Conservation (phyloP, 2,888 invertebrate species). For the Temnothorax rugatulus region DNA sequence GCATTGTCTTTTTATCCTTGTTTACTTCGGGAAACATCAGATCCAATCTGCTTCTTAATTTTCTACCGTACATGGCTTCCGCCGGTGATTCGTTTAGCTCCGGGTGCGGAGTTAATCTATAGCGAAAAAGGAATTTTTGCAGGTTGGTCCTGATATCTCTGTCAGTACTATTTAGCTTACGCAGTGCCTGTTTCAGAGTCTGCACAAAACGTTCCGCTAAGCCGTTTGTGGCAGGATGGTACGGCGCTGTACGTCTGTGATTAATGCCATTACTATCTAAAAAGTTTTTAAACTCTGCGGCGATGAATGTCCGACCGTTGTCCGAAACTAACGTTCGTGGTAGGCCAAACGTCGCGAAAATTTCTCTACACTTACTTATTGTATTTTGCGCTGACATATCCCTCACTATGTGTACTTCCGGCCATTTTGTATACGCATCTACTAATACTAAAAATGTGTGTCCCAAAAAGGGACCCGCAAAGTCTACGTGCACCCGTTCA, state of each 20-base stretch:
- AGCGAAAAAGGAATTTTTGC: not conserved
- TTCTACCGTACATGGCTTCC: not conserved
- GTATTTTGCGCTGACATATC: not conserved
- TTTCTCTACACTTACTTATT: slow-evolving; percentile 1
- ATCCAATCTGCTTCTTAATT: not conserved
- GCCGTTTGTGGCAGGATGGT: not conserved
- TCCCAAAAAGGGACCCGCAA: slow-evolving; percentile 1
- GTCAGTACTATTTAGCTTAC: not conserved
- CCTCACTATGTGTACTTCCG: not conserved
- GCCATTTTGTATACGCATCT: not conserved
- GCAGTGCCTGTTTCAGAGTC: not conserved
- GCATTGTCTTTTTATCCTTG: not conserved
- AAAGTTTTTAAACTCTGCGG: not conserved
- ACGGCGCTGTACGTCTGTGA: not conserved
- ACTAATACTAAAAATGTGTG: not conserved
- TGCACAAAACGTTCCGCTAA: not conserved
- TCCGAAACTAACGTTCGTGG: not conserved
- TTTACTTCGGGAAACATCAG: not conserved
- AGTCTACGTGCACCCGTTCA: not conserved
- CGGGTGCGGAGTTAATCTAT: not conserved
- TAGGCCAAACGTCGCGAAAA: not conserved
- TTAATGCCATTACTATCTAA: not conserved
- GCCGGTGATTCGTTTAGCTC: not conserved
- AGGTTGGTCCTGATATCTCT: not conserved
- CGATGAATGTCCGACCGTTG: not conserved